Evolutionary conservation across 1,140 invertebrate genomes (phyloP).

Genomic region (Calliopsis andreniformis): DNA sequence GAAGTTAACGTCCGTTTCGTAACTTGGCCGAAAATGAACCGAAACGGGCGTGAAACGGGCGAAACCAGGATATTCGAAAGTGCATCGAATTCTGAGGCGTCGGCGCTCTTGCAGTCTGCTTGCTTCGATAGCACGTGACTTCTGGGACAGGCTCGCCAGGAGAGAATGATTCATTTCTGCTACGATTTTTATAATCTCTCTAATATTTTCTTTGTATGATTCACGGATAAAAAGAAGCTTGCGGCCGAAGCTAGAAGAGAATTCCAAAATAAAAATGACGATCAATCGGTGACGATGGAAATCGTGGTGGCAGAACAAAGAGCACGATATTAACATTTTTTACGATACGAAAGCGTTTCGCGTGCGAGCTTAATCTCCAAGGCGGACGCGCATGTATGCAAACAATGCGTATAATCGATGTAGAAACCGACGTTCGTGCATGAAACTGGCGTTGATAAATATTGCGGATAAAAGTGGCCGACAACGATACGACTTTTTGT

Average conservation of each 20-base stretch:
- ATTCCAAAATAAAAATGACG: no score
- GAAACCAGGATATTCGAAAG: not conserved
- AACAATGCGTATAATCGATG: not conserved
- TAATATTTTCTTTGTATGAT: no score
- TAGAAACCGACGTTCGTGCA: not conserved
- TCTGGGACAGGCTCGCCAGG: no score
- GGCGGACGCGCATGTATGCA: not conserved
- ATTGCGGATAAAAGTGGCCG: no score
- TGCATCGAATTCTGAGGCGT: no score
- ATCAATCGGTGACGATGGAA: not conserved
- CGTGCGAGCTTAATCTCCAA: not conserved
- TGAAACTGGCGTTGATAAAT: not conserved
- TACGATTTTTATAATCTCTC: no score
- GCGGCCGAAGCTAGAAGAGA: no score
- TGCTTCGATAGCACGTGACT: no score
- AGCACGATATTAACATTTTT: not conserved
- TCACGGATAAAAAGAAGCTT: no score
- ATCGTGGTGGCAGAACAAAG: not conserved
- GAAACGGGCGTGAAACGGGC: not conserved
- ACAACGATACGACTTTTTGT: no score
- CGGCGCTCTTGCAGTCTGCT: no score
- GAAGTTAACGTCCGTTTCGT: constrained; percentile 30
- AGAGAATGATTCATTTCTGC: constrained; percentile 6
- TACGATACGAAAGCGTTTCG: not conserved
- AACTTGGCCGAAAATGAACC: not conserved